Conservation (phyloP, 2,888 invertebrate genomes). For the Diplolepis rosae region DNA sequence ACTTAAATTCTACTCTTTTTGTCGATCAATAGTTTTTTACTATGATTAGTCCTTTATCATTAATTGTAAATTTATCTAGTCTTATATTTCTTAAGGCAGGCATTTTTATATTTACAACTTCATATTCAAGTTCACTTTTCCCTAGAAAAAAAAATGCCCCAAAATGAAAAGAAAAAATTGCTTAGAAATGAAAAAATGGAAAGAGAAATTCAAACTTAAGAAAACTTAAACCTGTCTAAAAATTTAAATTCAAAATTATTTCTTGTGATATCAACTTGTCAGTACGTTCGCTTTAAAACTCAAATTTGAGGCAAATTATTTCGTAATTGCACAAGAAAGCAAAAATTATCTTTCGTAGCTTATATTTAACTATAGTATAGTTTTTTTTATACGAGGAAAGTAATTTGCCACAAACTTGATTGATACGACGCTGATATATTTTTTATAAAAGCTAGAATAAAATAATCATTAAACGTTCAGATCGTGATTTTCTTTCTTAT, state of each 20-base stretch:
- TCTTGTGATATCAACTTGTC: neutral
- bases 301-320: constrained; percentile 55
- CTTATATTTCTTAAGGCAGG: constrained; percentile 72
- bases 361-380: too few relatives aligned
- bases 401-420: constrained; percentile 33
- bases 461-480: constrained; percentile 62
- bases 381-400: too few relatives aligned
- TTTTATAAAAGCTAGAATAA: constrained; percentile 50
- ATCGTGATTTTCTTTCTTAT: constrained; percentile 56
- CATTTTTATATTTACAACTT: constrained; percentile 67
- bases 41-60: constrained; percentile 57
- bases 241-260: constrained; percentile 28
- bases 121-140: constrained; percentile 37
- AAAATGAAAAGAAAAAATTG: constrained; percentile 2
- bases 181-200: neutral
- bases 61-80: constrained; percentile 65
- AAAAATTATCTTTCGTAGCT: too few relatives aligned
- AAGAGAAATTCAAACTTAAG: constrained; percentile 1
- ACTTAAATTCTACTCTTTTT: constrained; percentile 53
- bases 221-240: constrained; percentile 12
- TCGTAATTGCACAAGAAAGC: neutral
- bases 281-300: constrained; percentile 27
- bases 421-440: constrained; percentile 36
- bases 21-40: constrained; percentile 48
- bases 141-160: constrained; percentile 10